A percentile compares a stretch with the other conserved stretches of the same genome.
These are phyloP conservation scores for Phyllotis vaccarum DNA, from an alignment of 2,797 vertebrate species.

Conservation along the genomic window DNA sequence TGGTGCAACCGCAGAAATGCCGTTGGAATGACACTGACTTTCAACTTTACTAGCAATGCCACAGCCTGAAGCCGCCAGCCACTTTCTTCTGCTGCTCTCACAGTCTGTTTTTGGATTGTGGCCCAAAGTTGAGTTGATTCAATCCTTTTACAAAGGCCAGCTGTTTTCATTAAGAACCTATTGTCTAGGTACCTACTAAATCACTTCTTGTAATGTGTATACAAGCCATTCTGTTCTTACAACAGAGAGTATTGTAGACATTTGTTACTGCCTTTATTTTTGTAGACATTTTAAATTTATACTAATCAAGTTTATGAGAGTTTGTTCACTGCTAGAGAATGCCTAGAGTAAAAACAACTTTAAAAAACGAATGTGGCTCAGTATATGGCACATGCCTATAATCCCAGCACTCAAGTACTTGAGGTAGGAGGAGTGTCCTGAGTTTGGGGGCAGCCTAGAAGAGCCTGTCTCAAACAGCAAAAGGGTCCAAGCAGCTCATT, in stretches of 20 bases:
- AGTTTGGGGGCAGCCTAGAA: not conserved
- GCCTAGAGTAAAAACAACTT: conserved; percentile 4
- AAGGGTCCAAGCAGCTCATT: not conserved
- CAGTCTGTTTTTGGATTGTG: not conserved
- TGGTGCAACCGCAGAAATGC: not conserved
- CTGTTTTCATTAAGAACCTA: not conserved
- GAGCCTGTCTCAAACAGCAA: not conserved
- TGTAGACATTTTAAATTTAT: conserved; percentile 55
- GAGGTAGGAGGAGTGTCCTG: not conserved
- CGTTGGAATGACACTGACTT: not conserved
- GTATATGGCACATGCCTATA: not conserved
- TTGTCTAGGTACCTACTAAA: not conserved
- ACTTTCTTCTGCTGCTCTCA: conserved; percentile 24
- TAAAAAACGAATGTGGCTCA: not conserved
- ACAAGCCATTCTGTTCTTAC: not conserved
- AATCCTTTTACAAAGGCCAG: conserved; percentile 14
- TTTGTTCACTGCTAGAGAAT: conserved; percentile 38
- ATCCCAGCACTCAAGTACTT: not conserved
- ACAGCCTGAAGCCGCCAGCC: not conserved
- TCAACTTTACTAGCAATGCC: not conserved
- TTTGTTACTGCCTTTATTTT: conserved; percentile 41
- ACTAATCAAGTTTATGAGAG: conserved; percentile 25
- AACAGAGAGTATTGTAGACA: not conserved
- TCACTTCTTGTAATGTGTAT: not conserved
- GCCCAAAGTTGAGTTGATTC: conserved; percentile 11